Conservation (phyloP, 2,888 invertebrate genomes). For the Ophion costatus region DNA sequence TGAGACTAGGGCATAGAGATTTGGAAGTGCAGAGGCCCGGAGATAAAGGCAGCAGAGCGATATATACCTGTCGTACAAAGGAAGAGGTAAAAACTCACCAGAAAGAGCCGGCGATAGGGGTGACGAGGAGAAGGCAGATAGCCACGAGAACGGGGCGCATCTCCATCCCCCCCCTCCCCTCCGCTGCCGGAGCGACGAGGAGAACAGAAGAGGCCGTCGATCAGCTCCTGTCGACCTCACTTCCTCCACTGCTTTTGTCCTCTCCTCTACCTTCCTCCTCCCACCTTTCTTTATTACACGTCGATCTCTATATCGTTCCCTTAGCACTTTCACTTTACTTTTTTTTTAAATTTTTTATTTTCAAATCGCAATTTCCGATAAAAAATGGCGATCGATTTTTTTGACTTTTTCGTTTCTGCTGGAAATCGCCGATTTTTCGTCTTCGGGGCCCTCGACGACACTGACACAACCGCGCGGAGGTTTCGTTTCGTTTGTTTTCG, state of each 20-base stretch:
- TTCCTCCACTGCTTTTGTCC: conserved; percentile 41
- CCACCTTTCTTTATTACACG: conserved; percentile 34
- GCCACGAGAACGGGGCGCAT: conserved; percentile 93
- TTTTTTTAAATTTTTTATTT: too few relatives aligned
- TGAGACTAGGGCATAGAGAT: neutral
- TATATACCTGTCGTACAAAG: neutral
- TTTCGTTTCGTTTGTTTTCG: too few relatives aligned
- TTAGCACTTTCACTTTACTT: neutral
- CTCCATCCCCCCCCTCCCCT: conserved; percentile 79
- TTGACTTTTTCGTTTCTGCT: too few relatives aligned
- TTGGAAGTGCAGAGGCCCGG: too few relatives aligned
- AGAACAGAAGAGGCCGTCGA: conserved; percentile 53
- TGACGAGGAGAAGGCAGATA: conserved; percentile 93
- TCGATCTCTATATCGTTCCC: conserved; percentile 13
- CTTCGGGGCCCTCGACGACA: too few relatives aligned
- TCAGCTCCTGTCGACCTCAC: conserved; percentile 39
- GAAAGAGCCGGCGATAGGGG: conserved; percentile 94
- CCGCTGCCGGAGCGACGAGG: conserved; percentile 63
- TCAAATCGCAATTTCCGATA: too few relatives aligned
- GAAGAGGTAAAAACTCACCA: conserved; percentile 88
- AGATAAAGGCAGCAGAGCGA: neutral
- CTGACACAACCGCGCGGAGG: too few relatives aligned
- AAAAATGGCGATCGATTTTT: too few relatives aligned
- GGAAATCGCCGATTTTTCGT: too few relatives aligned
- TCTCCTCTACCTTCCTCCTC: conserved; percentile 61